phyloP scores from a whole-genome alignment of 2,888 invertebrate species.

The Gasteruption jaculator region DNA sequence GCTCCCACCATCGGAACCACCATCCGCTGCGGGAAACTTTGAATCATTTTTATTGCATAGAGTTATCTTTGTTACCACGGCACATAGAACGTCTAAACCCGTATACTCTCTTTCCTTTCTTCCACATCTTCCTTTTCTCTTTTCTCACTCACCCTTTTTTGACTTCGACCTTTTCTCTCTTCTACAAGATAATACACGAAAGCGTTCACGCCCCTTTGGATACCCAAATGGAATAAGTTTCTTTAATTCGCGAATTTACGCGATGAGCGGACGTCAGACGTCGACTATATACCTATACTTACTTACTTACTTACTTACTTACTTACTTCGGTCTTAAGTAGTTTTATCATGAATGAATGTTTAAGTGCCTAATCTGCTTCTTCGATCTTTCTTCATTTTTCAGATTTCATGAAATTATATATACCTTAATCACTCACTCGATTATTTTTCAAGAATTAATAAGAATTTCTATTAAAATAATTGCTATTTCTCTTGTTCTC shows the following conservation, averaged over 20 bases:
- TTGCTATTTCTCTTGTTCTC: too few relatives aligned
- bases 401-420: too few relatives aligned
- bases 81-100: constrained; percentile 51
- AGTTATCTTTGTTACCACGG: constrained; percentile 53
- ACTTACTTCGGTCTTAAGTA: too few relatives aligned
- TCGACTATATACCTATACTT: constrained; percentile 15
- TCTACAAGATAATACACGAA: constrained; percentile 47
- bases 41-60: constrained; percentile 54
- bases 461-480: too few relatives aligned
- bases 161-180: constrained; percentile 3
- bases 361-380: too few relatives aligned
- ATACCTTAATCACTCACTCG: too few relatives aligned
- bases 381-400: too few relatives aligned
- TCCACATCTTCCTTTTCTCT: constrained; percentile 26
- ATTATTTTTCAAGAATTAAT: too few relatives aligned
- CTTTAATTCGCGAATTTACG: constrained; percentile 52
- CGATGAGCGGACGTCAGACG: too few relatives aligned
- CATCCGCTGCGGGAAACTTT: constrained; percentile 53
- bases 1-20: constrained; percentile 51
- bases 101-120: constrained; percentile 36
- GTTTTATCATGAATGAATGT: too few relatives aligned
- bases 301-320: constrained; percentile 2
- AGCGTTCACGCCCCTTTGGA: constrained; percentile 52
- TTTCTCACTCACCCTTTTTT: constrained; percentile 18
- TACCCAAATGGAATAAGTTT: constrained; percentile 52